These are phyloP conservation scores for Nylanderia fulva DNA, from an alignment of 1,140 invertebrate species.

Conservation along the genomic window DNA sequence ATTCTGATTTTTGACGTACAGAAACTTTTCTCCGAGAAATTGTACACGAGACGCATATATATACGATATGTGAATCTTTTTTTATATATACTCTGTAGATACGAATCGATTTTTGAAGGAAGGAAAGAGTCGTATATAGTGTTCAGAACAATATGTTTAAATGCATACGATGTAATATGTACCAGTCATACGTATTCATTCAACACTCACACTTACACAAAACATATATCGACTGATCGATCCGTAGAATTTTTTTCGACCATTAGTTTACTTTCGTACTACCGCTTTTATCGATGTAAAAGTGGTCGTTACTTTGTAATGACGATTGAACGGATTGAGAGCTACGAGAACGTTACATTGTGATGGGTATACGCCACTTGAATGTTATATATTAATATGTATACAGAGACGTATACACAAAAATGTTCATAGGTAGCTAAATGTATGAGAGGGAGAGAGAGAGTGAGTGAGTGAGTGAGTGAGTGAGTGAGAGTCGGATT, in stretches of 20 bases:
- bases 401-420: slow-evolving; percentile 54
- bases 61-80: not conserved
- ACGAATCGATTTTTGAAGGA: slow-evolving; percentile 23
- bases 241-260: slow-evolving; percentile 62
- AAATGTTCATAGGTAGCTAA: slow-evolving; percentile 70
- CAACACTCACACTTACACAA: slow-evolving; percentile 33
- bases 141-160: slow-evolving; percentile 44
- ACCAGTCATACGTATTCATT: slow-evolving; percentile 72
- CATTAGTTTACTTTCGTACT: slow-evolving; percentile 76
- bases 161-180: slow-evolving; percentile 62
- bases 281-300: slow-evolving; percentile 76
- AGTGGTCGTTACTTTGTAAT: slow-evolving; percentile 61
- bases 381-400: slow-evolving; percentile 74
- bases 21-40: not conserved
- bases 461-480: not conserved
- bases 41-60: slow-evolving; percentile 10
- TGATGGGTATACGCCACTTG: slow-evolving; percentile 71
- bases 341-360: slow-evolving; percentile 61
- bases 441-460: slow-evolving; percentile 32
- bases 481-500: slow-evolving; percentile 10
- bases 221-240: slow-evolving; percentile 73
- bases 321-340: slow-evolving; percentile 22
- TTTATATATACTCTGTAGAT: slow-evolving; percentile 47
- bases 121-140: slow-evolving; percentile 12
- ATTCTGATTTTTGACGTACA: not conserved